Percentiles rank a stretch among this genome's conserved stretches.
Evolutionary conservation across 2,797 vertebrate genomes (phyloP).

Genomic region (Sebastiscus albofasciatus): DNA sequence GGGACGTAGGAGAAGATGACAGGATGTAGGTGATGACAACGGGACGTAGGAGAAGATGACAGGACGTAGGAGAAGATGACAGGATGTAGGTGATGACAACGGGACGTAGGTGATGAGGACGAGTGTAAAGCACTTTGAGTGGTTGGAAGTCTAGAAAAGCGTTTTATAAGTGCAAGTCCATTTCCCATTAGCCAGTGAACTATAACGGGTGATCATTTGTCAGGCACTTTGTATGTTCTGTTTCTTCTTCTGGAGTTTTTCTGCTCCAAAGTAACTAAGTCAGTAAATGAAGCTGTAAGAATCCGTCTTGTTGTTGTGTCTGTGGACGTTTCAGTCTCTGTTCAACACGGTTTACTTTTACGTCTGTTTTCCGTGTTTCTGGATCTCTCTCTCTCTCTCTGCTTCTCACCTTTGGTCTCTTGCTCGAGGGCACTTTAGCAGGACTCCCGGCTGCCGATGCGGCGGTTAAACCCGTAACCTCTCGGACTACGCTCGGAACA

Average conservation of each 20-base stretch:
- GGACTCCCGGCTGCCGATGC: not conserved
- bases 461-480: constrained; percentile 26
- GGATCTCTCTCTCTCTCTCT: not conserved
- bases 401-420: not conserved
- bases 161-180: too few species aligned
- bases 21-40: accelerated
- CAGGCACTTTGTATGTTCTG: too few species aligned
- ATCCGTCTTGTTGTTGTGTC: too few species aligned
- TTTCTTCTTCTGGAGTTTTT: too few species aligned
- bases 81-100: not conserved
- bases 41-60: not conserved
- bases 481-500: not conserved
- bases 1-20: not conserved
- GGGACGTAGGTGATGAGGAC: too few species aligned
- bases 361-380: accelerated
- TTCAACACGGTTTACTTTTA: too few species aligned
- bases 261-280: not conserved
- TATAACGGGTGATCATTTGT: too few species aligned
- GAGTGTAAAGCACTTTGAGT: too few species aligned
- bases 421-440: not conserved
- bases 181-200: too few species aligned
- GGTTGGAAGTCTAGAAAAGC: too few species aligned
- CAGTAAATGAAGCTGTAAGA: not conserved
- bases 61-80: not conserved
- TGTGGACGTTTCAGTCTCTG: not conserved